Evolutionary conservation across 2,797 vertebrate species (phyloP).

Genomic region (Eleutherodactylus coqui): DNA sequence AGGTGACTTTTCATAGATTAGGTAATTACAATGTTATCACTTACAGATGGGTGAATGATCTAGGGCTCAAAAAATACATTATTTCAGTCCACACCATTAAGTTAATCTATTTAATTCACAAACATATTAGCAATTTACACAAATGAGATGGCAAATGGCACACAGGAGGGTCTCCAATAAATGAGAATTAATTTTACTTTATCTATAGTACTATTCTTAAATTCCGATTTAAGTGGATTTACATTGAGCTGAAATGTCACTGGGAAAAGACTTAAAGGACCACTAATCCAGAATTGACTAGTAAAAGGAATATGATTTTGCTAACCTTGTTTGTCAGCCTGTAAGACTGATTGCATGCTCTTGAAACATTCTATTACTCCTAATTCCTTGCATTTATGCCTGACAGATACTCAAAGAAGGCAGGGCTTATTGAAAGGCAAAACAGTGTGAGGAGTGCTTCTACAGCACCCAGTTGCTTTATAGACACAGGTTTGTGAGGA

Average conservation of each 20-base stretch:
- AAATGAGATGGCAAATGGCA: not conserved
- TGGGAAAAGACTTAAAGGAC: not conserved
- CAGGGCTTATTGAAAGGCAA: too few species aligned
- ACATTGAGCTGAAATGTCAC: not conserved
- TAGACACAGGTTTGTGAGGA: too few species aligned
- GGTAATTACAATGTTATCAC: not conserved
- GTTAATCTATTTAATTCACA: constrained; percentile 20
- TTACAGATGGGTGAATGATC: not conserved
- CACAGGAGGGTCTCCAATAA: constrained; percentile 6
- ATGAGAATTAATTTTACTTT: not conserved
- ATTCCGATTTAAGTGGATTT: not conserved
- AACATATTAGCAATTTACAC: constrained; percentile 5
- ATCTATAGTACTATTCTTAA: not conserved
- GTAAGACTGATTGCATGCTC: too few species aligned
- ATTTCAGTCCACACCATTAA: constrained; percentile 7
- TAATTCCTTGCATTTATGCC: too few species aligned
- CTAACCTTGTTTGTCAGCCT: too few species aligned
- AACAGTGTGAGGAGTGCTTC: too few species aligned
- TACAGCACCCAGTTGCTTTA: too few species aligned
- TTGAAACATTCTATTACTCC: too few species aligned
- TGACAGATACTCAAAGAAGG: too few species aligned
- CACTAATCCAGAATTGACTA: not conserved
- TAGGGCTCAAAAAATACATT: constrained; percentile 16
- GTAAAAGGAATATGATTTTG: too few species aligned
- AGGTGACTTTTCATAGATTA: constrained; percentile 42